These are phyloP conservation scores for Bubalus kerabau DNA, from an alignment of 2,113 vertebrate genomes.

Conservation along the genomic window DNA sequence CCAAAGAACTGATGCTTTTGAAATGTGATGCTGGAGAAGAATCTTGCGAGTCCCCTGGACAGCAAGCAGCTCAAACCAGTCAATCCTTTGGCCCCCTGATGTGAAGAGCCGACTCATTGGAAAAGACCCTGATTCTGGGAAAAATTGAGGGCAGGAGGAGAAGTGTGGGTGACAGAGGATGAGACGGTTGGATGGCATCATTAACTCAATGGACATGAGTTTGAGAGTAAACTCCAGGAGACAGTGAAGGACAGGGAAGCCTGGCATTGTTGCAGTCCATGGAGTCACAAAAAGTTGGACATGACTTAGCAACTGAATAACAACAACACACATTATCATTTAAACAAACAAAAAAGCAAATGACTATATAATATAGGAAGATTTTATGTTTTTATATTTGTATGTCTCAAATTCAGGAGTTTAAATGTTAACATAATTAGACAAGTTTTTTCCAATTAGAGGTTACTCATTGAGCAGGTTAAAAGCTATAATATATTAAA, in stretches of 20 bases:
- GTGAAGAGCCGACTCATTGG: not conserved
- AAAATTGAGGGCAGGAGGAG: not conserved
- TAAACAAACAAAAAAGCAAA: not conserved
- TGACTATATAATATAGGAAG: not conserved
- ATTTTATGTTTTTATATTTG: conserved; percentile 2
- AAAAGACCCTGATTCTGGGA: not conserved
- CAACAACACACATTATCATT: not conserved
- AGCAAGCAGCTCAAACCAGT: not conserved
- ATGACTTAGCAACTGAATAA: not conserved
- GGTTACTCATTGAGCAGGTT: not conserved
- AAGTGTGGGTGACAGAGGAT: not conserved
- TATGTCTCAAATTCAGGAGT: not conserved
- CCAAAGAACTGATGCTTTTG: not conserved
- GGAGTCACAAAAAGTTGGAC: not conserved
- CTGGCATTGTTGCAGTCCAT: not conserved
- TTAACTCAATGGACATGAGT: not conserved
- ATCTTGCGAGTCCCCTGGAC: not conserved
- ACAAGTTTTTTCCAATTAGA: not conserved
- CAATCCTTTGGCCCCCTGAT: not conserved
- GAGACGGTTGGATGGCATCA: not conserved
- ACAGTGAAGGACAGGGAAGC: not conserved
- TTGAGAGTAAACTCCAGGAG: not conserved
- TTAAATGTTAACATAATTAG: conserved; percentile 3
- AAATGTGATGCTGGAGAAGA: not conserved
- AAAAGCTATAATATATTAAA: not conserved